These are phyloP conservation scores for Zelleria hepariella DNA, from an alignment of 2,888 invertebrate genomes.

Conservation along the genomic window DNA sequence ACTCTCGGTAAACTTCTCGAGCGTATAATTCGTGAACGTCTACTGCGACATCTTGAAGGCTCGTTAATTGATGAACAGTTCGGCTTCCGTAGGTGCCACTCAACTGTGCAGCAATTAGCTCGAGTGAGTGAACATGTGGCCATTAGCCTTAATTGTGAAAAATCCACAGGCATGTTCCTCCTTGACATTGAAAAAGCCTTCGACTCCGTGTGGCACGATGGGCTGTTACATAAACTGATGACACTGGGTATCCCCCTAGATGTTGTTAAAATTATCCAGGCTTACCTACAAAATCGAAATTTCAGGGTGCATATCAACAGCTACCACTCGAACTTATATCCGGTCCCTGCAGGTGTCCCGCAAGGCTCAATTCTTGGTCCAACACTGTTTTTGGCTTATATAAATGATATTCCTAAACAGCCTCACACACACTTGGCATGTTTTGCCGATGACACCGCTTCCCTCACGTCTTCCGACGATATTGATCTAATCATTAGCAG, in stretches of 20 bases:
- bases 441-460: constrained; percentile 7
- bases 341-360: constrained; percentile 16
- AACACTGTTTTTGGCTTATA: constrained; percentile 3
- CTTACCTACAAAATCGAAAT: constrained; percentile 14
- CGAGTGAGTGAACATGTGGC: background rate
- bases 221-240: constrained; percentile 1
- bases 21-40: constrained; percentile 3
- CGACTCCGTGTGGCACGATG: constrained; percentile 2
- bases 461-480: constrained; percentile 1
- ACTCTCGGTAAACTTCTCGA: constrained; percentile 10
- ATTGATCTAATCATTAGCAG: background rate
- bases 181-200: background rate
- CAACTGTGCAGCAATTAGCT: constrained; percentile 3
- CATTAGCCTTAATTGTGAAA: background rate
- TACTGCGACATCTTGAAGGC: background rate
- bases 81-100: constrained; percentile 8
- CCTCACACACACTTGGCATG: constrained; percentile 1
- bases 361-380: constrained; percentile 16
- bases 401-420: background rate
- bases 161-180: constrained; percentile 3
- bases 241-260: constrained; percentile 7
- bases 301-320: constrained; percentile 16
- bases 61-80: constrained; percentile 9
- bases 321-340: background rate
- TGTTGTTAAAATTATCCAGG: constrained; percentile 10